Base-by-base conservation (phyloP, 2,113 vertebrate species). In the Embiotoca jacksoni region DNA sequence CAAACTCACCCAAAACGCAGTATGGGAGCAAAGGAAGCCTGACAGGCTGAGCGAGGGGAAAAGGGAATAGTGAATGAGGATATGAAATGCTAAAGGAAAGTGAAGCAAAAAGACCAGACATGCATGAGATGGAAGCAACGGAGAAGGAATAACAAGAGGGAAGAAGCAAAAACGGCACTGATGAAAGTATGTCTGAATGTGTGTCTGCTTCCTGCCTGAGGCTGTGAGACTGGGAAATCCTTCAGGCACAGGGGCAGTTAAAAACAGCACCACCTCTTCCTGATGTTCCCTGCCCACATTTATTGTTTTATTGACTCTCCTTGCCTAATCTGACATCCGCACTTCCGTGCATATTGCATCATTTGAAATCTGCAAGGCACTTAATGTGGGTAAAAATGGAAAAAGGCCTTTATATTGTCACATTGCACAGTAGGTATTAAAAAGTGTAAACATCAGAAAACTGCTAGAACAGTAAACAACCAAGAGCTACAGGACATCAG, bases 21-120 rank as follows among this genome's bases (percentile, higher is more conserved):
- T 71, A 44, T 52, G 54, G 54, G 70, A 70, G 62, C n/a, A 56
- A 68, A 78, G 66, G 39, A 80, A 35, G 0, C 11, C 41, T 44
- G 23, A 35, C 64, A 79, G 53, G 30, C 55, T 44, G 39, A 62
- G 41, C 1, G 6, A 68, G 46, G 58, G 33, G 41, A 37, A 83
- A 80, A 87, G 71, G 56, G 81, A 86, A 89, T 86, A 53, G 44
- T 39, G 49, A 78, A 86, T 80, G 73, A 83, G 68, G 60, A 60
- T 72, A 52, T 68, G 57, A 77, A 75, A 82, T 44, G 35, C 52
- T 58, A 16, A 78, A 52, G 65, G 32, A 69, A 80, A 88, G 59
- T 72, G 53, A 59, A 75, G 65, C 77, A 78, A 75, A 88, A 82
- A 80, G 39, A 86, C 56, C 65, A 80, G 33, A 72, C 76, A 44